Base-by-base conservation (phyloP, 2,113 vertebrate species). In the Carassius carassius region DNA sequence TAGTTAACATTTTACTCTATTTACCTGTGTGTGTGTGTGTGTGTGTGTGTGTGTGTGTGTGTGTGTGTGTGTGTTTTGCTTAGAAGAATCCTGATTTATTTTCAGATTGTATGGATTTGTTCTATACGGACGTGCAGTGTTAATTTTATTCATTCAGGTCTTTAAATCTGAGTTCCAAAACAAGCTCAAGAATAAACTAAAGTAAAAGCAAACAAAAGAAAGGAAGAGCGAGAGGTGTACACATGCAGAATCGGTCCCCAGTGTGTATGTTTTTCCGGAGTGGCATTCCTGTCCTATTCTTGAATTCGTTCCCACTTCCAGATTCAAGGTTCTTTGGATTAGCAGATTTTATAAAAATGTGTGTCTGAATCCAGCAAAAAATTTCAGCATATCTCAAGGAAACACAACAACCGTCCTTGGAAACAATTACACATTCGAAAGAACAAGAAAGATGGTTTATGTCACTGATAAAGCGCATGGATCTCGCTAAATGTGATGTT, bases 261-360 rank as follows among this genome's bases (percentile, higher is more conserved):
- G 23, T 63, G 25, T 76, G 80, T 47, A 75, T 7, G 49, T 78
- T 60, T 58, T 49, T 86, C 44, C 41, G 25, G 74, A 73, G 29
- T 69, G 47, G 11, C 49, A 78, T 70, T 74, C 67, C 67, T 84
- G 81, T 67, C 21, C 77, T 29, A 10, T 78, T 79, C 90, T 88
- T 89, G 89, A 90, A 86, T 84, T 92, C 82, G 86, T 91, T 88
- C 88, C 86, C 84, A 85, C 86, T 90, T 90, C 84, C 84, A 70
- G 72, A 37, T 47, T 84, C 79, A 62, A 69, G 14, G 77, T 84
- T 10, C 69, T 72, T 85, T 90, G 91, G 92, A 93, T 92, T 91
- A 92, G 82, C 78, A 82, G 89, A 90, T 91, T 92, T 92, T 90
- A 23, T 21, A 7, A 44, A 73, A 11, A 23, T 23, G 21, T 72